phyloP scores from a whole-genome alignment of 2,888 invertebrate genomes.

The Trilocha varians region DNA sequence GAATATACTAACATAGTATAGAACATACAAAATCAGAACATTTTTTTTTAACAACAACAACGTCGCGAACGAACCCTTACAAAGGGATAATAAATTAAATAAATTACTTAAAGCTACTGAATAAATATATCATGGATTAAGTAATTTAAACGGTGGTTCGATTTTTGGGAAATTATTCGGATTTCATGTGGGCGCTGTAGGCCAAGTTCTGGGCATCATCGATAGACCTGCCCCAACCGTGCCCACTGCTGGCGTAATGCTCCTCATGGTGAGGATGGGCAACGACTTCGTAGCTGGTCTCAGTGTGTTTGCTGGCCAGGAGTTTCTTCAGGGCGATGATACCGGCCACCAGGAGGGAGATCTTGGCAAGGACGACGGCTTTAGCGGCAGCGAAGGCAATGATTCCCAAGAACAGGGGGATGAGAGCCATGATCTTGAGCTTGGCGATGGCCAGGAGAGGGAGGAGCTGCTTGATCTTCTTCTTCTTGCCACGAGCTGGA shows the following conservation, averaged over 20 bases:
- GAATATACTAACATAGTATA: slow-evolving; percentile 63
- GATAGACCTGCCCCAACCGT: slow-evolving; percentile 79
- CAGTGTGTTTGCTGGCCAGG: slow-evolving; percentile 78
- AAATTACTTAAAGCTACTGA: slow-evolving; percentile 60
- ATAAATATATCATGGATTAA: slow-evolving; percentile 33
- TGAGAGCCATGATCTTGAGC: slow-evolving; percentile 83
- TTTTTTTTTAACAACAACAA: slow-evolving; percentile 55
- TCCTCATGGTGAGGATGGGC: slow-evolving; percentile 77
- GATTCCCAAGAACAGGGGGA: slow-evolving; percentile 81
- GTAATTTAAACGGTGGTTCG: background rate
- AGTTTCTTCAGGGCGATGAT: slow-evolving; percentile 81
- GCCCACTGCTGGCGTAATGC: slow-evolving; percentile 62
- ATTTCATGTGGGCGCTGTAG: slow-evolving; percentile 70
- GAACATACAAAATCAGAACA: slow-evolving; percentile 64
- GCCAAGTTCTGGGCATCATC: slow-evolving; percentile 73
- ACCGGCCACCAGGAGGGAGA: slow-evolving; percentile 83
- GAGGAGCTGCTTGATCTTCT: slow-evolving; percentile 82
- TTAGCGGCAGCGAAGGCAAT: slow-evolving; percentile 89
- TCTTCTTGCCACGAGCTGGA: slow-evolving; percentile 85
- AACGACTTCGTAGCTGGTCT: slow-evolving; percentile 84
- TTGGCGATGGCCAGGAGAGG: slow-evolving; percentile 84
- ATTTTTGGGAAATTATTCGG: slow-evolving; percentile 30
- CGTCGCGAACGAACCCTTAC: slow-evolving; percentile 47
- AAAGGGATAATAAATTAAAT: slow-evolving; percentile 58
- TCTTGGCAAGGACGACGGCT: slow-evolving; percentile 87